Evolutionary conservation across 2,888 invertebrate genomes (phyloP).

Genomic region (Lumbricus terrestris): DNA sequence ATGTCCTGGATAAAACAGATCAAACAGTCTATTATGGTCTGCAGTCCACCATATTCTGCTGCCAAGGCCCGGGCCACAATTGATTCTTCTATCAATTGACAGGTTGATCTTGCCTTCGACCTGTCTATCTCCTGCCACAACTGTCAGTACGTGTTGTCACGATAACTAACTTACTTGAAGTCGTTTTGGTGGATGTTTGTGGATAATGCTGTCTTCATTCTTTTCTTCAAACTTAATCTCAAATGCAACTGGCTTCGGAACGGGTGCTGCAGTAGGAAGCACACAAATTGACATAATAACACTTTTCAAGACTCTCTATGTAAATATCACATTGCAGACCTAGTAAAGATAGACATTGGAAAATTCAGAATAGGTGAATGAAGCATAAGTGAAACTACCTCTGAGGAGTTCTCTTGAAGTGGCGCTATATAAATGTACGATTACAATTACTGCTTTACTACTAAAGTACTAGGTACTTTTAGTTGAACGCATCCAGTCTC

Average conservation of each 20-base stretch:
- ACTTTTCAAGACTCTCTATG: background rate
- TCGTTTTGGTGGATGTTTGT: background rate
- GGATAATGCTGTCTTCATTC: constrained; percentile 14
- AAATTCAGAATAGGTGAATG: background rate
- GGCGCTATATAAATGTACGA: too few species aligned
- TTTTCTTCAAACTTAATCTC: constrained; percentile 12
- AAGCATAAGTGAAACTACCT: too few species aligned
- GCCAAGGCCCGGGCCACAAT: too few species aligned
- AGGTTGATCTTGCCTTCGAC: background rate
- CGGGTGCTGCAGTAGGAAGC: background rate
- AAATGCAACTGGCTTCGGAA: constrained; percentile 10
- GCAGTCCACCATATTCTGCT: too few species aligned
- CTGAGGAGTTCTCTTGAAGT: too few species aligned
- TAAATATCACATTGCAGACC: background rate
- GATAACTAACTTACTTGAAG: background rate
- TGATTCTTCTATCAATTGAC: background rate
- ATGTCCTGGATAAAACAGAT: too few species aligned
- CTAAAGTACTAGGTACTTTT: too few species aligned
- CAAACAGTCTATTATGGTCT: too few species aligned
- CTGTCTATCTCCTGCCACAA: too few species aligned
- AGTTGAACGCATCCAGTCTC: too few species aligned
- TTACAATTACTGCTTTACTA: too few species aligned
- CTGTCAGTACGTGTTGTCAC: background rate
- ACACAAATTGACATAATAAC: background rate
- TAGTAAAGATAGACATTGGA: background rate